Conservation (phyloP, 2,113 vertebrate species). For the Xiphorhynchus elegans region DNA sequence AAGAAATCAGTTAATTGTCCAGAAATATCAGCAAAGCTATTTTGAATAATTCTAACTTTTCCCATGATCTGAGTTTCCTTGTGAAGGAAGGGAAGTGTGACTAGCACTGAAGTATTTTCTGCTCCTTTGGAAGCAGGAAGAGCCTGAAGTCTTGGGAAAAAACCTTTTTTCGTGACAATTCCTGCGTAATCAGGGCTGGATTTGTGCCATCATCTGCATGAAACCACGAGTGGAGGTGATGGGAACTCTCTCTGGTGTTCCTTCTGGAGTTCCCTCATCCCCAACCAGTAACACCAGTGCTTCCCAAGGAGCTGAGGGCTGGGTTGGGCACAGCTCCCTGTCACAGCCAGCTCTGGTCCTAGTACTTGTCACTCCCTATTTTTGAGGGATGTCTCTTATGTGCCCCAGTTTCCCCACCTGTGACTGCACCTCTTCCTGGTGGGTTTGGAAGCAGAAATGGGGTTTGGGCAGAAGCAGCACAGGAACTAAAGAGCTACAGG, state of each 20-base stretch:
- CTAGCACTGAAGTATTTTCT: background rate
- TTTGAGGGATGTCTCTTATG: rapidly evolving
- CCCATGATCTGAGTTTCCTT: background rate
- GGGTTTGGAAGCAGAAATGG: background rate
- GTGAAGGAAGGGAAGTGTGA: background rate
- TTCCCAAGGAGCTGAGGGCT: background rate
- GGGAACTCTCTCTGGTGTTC: background rate
- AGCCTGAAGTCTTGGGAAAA: background rate
- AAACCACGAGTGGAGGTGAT: background rate
- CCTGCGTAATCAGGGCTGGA: background rate
- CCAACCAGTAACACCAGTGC: background rate
- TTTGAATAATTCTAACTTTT: background rate
- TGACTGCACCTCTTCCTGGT: background rate
- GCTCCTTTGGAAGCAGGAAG: constrained; percentile 27
- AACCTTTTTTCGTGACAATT: background rate
- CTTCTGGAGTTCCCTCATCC: background rate
- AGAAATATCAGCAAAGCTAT: background rate
- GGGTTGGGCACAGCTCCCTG: background rate
- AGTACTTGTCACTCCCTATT: rapidly evolving
- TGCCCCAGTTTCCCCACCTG: background rate
- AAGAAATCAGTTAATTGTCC: background rate
- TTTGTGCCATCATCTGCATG: background rate
- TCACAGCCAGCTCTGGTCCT: background rate
- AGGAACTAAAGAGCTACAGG: background rate
- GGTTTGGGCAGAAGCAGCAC: background rate